Base-by-base conservation (phyloP, 2,797 vertebrate genomes). In the Gobionotothen gibberifrons region DNA sequence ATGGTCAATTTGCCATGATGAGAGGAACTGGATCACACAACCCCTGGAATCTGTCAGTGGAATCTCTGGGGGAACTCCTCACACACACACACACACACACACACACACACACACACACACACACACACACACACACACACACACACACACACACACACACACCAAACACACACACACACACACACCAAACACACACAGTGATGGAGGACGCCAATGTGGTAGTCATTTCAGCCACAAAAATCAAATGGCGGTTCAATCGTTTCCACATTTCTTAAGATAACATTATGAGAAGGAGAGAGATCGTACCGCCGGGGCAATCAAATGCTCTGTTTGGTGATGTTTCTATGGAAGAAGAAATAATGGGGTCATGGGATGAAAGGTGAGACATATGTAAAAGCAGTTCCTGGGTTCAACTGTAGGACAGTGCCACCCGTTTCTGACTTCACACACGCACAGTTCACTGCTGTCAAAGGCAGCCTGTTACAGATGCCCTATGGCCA, bases 181-280 rank as follows among this genome's bases (percentile, higher is more conserved):
- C 60, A 75, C 69, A 72, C 64, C 21, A 21, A 21, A 81, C 74
- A 74, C 65, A 74, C 68, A 70, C 22, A 43, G 51, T 53, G 57
- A 70, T 11, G 46, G 64, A 75, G 70, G 66, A 82, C 72, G 82
- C 86, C 93, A 95, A 94, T 94, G 85, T 93, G 94, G 94, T 93
- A 94, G 93, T 92, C 92, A 94, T 95, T 95, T 93, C 47, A 60
- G 83, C 84, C 85, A 86, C 89, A 87, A 91, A 90, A 93, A 92
- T 93, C 86, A 92, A 94, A 93, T 92, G 85, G 86, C 69, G 86
- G 82, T 89, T 88, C 84, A 94, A 96, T 95, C 66, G 93, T 93
- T 95, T 93, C 94, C 95, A 95, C 86, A 89, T 95, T 94, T 93
- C 92, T 93, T 94, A 94, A 94, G 91, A 94, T 94, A 95, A 94